Conservation (phyloP, 2,113 vertebrate species). For the Brienomyrus longianalis region DNA sequence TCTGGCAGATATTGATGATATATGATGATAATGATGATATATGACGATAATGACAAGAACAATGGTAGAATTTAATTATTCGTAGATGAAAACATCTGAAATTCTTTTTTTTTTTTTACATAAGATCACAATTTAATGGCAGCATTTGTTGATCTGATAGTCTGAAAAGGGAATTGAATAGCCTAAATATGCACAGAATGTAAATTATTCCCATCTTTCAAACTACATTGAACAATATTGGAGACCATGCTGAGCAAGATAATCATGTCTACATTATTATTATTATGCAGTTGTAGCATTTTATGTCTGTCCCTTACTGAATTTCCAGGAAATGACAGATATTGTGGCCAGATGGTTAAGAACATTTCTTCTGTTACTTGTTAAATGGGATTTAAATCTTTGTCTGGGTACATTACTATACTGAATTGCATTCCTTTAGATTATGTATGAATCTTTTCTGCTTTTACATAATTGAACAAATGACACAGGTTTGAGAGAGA, state of each 20-base stretch:
- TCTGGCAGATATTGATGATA: background rate
- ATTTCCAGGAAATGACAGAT: background rate
- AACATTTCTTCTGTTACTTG: background rate
- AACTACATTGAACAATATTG: too few species aligned
- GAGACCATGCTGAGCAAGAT: background rate
- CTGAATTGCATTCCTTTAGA: background rate
- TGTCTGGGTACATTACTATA: background rate
- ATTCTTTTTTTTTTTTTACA: background rate
- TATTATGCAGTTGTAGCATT: background rate
- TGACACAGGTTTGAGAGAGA: background rate
- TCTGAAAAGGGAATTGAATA: background rate
- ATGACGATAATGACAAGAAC: background rate
- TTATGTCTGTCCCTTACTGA: background rate
- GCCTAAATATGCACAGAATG: background rate
- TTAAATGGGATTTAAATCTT: background rate
- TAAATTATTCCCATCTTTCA: background rate
- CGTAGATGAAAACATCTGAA: background rate
- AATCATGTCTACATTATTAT: background rate
- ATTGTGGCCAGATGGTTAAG: background rate
- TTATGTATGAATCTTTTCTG: background rate
- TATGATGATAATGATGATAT: background rate
- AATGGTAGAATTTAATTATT: background rate
- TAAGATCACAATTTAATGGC: background rate
- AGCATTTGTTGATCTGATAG: background rate
- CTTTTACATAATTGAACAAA: conserved; percentile 2